Conservation (phyloP, 2,797 vertebrate genomes). For the Micromesistius poutassou region DNA sequence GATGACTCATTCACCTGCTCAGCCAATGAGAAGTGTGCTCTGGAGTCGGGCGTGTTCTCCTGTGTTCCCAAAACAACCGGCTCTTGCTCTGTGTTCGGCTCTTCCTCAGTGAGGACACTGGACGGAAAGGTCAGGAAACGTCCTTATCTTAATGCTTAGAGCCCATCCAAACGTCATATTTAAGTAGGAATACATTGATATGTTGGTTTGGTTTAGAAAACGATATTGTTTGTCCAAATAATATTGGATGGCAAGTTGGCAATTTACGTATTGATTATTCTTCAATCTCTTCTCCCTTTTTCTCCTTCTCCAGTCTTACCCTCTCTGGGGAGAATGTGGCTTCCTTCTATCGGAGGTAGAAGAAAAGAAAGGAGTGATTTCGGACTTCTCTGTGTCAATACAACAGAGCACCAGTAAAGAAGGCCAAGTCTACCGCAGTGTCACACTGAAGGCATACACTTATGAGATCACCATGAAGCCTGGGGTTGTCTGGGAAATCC, state of each 20-base stretch:
- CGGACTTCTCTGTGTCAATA: conserved; percentile 59
- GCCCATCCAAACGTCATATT: neutral
- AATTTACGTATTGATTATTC: neutral
- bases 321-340: conserved; percentile 56
- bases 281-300: neutral
- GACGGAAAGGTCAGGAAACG: conserved; percentile 52
- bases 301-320: neutral
- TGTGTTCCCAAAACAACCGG: conserved; percentile 58
- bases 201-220: neutral
- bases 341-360: conserved; percentile 55
- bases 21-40: conserved; percentile 54
- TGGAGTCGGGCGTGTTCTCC: conserved; percentile 51
- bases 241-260: neutral
- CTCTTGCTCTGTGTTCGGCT: conserved; percentile 63
- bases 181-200: neutral
- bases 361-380: neutral
- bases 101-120: conserved; percentile 58
- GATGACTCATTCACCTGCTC: conserved; percentile 19
- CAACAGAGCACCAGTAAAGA: conserved; percentile 26
- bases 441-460: conserved; percentile 24
- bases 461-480: conserved; percentile 38
- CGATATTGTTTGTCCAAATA: neutral
- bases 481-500: conserved; percentile 46
- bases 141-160: neutral
- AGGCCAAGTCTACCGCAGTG: conserved; percentile 29